Conservation (phyloP, 1,140 invertebrate species). For the Odontomachus brunneus region DNA sequence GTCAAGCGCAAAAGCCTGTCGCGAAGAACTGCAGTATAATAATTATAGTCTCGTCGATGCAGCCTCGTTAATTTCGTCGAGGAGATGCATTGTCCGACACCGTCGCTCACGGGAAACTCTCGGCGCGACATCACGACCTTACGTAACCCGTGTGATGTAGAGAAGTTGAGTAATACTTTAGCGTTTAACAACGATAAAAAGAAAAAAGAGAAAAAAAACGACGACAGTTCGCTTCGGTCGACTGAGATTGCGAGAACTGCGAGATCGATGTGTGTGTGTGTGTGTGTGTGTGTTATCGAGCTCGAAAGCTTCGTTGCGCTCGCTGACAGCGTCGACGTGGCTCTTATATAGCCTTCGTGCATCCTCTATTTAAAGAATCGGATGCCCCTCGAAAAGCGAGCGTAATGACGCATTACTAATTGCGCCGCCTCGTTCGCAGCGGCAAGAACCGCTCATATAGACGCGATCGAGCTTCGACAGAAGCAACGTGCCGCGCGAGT, state of each 20-base stretch:
- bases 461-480: conserved; percentile 31
- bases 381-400: conserved; percentile 44
- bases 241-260: neutral
- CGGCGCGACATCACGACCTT: neutral
- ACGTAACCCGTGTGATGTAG: neutral
- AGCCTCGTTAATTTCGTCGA: neutral
- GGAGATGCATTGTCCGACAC: neutral
- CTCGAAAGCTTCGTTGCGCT: neutral
- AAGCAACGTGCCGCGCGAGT: neutral
- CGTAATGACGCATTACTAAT: conserved; percentile 46
- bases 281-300: neutral
- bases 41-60: conserved; percentile 15
- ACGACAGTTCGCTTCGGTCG: neutral
- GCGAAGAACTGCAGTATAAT: conserved; percentile 32
- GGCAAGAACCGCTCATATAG: conserved; percentile 11
- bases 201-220: neutral
- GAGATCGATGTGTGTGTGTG: too few species aligned
- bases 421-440: neutral
- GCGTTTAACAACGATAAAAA: neutral
- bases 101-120: neutral
- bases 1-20: neutral
- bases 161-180: neutral
- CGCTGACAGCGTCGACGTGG: neutral
- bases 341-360: neutral
- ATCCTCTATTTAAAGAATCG: conserved; percentile 51